Conservation (phyloP, 2,797 vertebrate genomes). For the Pantherophis alleghaniensis region DNA sequence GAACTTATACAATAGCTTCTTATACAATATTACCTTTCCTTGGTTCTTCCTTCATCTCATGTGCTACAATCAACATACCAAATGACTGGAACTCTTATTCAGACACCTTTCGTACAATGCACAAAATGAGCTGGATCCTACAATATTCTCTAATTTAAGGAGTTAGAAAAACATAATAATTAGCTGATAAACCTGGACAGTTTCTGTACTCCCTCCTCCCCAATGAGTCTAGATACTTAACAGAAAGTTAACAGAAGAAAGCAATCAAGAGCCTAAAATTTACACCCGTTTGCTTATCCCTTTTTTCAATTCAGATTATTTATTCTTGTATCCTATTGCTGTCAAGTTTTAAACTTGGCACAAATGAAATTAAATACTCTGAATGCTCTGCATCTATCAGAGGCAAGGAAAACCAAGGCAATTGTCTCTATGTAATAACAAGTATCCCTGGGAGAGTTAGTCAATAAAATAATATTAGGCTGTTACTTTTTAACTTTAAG, state of each 20-base stretch:
- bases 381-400: not conserved
- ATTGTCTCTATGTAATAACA: not conserved
- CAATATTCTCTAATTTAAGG: conserved; percentile 13
- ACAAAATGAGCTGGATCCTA: not conserved
- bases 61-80: not conserved
- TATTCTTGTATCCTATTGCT: not conserved
- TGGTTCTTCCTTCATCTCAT: not conserved
- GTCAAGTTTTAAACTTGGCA: not conserved
- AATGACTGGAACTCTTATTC: not conserved
- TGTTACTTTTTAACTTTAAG: conserved; percentile 32
- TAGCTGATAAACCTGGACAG: conserved; percentile 28
- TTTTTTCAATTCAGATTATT: not conserved
- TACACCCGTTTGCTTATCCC: not conserved
- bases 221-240: conserved; percentile 6
- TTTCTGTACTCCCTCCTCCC: conserved; percentile 15
- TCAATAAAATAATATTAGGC: conserved; percentile 22
- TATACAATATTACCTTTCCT: not conserved
- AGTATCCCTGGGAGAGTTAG: not conserved
- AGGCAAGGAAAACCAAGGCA: not conserved
- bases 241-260: not conserved
- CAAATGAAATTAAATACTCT: not conserved
- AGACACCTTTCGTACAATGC: not conserved
- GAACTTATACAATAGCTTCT: not conserved
- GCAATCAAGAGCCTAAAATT: not conserved
- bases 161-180: not conserved